Percentiles rank a stretch among this genome's conserved stretches.
Conservation (phyloP, 2,888 invertebrate genomes). For the Drosophila greeni region DNA sequence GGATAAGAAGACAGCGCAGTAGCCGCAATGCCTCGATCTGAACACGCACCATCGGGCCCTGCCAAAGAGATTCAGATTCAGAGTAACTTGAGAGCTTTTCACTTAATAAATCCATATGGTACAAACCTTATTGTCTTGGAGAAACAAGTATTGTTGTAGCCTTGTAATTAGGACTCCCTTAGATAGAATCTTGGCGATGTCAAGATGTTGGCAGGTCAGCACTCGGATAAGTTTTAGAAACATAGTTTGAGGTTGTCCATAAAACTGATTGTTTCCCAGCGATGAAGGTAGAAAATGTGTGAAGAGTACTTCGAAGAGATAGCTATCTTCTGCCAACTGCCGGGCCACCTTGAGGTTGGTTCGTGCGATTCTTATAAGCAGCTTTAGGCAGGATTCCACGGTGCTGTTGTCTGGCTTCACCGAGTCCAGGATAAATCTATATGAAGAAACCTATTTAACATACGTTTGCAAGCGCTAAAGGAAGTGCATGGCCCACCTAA, state of each 20-base stretch:
- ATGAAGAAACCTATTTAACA: not conserved
- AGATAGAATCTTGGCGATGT: constrained; percentile 68
- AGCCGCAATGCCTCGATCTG: constrained; percentile 82
- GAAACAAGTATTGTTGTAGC: constrained; percentile 74
- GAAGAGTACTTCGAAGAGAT: constrained; percentile 83
- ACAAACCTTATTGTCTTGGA: constrained; percentile 73
- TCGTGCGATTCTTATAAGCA: constrained; percentile 87
- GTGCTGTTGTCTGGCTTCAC: constrained; percentile 86
- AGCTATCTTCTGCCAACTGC: constrained; percentile 82
- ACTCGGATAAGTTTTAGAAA: constrained; percentile 87
- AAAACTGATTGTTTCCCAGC: constrained; percentile 61
- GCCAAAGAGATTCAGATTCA: constrained; percentile 20
- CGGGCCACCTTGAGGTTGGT: constrained; percentile 85
- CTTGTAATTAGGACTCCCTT: constrained; percentile 61
- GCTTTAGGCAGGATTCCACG: constrained; percentile 86
- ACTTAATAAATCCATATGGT: not conserved
- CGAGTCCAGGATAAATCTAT: constrained; percentile 86
- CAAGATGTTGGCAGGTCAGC: constrained; percentile 81
- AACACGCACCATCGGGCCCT: constrained; percentile 78
- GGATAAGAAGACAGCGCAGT: constrained; percentile 71
- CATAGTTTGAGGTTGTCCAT: constrained; percentile 84
- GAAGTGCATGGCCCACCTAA: constrained; percentile 79
- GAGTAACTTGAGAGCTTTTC: not conserved
- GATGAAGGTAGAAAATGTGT: constrained; percentile 80
- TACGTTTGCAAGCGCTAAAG: too few relatives aligned